These are phyloP conservation scores for Caerostris darwini DNA, from an alignment of 1,140 invertebrate species.

Conservation along the genomic window DNA sequence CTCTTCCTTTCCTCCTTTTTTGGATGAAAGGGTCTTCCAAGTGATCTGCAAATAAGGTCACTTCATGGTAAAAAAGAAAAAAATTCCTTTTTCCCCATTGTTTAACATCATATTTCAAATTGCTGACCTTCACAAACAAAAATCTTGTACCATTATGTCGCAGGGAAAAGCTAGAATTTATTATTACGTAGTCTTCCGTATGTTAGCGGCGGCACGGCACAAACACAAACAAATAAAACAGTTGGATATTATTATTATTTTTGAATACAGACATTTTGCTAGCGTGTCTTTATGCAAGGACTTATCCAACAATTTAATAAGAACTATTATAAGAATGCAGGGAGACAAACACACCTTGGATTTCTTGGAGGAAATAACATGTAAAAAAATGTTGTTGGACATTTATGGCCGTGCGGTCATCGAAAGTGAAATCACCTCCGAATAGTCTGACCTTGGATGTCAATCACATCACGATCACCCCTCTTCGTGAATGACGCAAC, in stretches of 20 bases:
- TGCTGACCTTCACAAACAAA: constrained; percentile 2
- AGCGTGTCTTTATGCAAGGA: not conserved
- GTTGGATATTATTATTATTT: not conserved
- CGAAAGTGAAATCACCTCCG: constrained; percentile 61
- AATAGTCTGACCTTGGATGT: constrained; percentile 56
- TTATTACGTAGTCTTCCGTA: not conserved
- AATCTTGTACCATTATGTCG: constrained; percentile 16
- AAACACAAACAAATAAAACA: not conserved
- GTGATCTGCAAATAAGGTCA: constrained; percentile 40
- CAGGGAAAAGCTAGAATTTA: constrained; percentile 9
- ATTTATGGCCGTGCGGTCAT: not conserved
- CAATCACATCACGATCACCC: constrained; percentile 49
- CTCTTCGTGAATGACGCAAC: constrained; percentile 19
- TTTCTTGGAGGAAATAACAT: not conserved
- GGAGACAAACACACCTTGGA: not conserved
- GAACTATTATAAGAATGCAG: not conserved
- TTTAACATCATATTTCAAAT: not conserved
- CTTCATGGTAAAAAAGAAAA: not conserved
- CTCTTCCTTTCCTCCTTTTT: constrained; percentile 15
- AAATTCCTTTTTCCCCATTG: not conserved
- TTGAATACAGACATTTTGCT: constrained; percentile 8
- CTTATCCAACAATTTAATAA: constrained; percentile 1
- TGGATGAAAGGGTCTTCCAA: constrained; percentile 2
- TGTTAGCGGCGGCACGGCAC: not conserved
- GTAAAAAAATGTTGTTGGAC: not conserved